Evolutionary conservation across 2,113 vertebrate genomes (phyloP), one percentile per base, ranked within the genome.

Genomic region (Oplegnathus fasciatus): DNA sequence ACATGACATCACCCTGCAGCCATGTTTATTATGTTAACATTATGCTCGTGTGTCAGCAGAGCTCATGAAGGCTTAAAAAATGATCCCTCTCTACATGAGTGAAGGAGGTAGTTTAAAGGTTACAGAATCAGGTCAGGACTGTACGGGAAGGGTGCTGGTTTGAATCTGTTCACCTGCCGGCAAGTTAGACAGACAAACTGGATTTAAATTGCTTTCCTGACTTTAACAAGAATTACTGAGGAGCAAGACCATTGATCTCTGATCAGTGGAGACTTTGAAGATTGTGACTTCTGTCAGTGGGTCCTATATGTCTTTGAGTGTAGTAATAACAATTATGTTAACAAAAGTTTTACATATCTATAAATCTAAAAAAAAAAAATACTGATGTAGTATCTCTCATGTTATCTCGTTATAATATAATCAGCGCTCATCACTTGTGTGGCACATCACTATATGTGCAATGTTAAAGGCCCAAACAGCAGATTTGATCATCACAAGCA

Each of bases 1-100:
- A 97, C 96, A 93, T 97, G 96, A 96, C 94, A 78, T 97, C 96
- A 96, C 78, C 92, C 84, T 82, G 88, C 83, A 96, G 86, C 82
- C 92, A 95, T 91, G 94, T 95, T 89, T 95, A 91, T 95, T 95
- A 95, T 94, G 91, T 92, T 94, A 94, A 87, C 71, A 74, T 92
- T 91, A 89, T 94, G 91, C 75, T 94, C 72, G 79, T 85, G 88
- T 92, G 92, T 92, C 92, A 86, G 85, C 88, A 82, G 91, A 95
- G 95, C 94, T 92, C 24, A 69, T 1, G 61, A 26, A 65, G 62
- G 68, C 77, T 87, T 85, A 62, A 64, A 57, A 61, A 78, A 61
- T n/a, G 9, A 75, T 79, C 71, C 44, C 6, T 50, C 37, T 2
- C 73, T 7, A 20, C 67, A 26, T 1, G 24, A 48, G 57, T 15